These are phyloP conservation scores for Pseudococcus jackbeardsleyi DNA, from an alignment of 2,888 invertebrate species.

Conservation along the genomic window DNA sequence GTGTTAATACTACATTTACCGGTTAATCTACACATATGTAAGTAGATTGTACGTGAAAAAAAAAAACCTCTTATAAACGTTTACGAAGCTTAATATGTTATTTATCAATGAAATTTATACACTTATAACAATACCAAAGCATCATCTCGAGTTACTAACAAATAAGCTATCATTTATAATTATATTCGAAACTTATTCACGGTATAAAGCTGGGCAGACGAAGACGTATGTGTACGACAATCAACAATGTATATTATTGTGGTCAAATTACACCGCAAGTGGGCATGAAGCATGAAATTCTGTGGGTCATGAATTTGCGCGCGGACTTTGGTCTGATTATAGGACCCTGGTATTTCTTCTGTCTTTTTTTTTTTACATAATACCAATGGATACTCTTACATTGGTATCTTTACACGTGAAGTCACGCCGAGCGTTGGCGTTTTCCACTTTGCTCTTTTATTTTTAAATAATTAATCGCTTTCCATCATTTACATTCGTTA, in stretches of 20 bases:
- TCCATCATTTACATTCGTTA: constrained; percentile 65
- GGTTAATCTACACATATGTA: neutral
- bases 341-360: constrained; percentile 17
- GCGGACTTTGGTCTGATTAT: constrained; percentile 46
- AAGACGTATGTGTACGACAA: neutral
- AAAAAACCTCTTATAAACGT: neutral
- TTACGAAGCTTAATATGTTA: neutral
- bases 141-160: constrained; percentile 44
- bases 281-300: constrained; percentile 52
- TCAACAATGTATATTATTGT: constrained; percentile 12
- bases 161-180: constrained; percentile 53
- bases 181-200: neutral
- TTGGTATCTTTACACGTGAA: neutral
- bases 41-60: neutral
- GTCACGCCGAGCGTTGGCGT: constrained; percentile 65
- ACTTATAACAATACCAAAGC: neutral
- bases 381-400: neutral
- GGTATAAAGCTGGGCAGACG: neutral
- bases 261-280: constrained; percentile 51
- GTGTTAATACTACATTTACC: constrained; percentile 18
- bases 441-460: constrained; percentile 61
- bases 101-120: constrained; percentile 38
- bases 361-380: constrained; percentile 34
- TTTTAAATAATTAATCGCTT: constrained; percentile 65
- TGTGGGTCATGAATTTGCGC: constrained; percentile 55